Evolutionary conservation across 2,797 vertebrate species (phyloP), one percentile per base, ranked within the genome.

Genomic region (Alfaro cultratus): DNA sequence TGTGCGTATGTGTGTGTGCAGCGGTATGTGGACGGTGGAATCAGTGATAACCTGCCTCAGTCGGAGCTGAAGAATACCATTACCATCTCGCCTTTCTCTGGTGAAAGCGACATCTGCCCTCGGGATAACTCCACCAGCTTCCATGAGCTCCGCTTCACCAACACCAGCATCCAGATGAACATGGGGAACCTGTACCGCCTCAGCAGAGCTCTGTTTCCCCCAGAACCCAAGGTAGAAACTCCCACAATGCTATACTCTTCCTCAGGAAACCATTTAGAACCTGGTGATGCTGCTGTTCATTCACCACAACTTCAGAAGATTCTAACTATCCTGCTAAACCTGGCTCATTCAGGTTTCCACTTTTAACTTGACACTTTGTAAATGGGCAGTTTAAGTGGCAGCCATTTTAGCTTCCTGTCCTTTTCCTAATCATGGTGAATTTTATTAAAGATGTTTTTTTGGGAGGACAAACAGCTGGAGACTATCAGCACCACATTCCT

Each of bases 61-160:
- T 92, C 94, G 0, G 96, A 97, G 55, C 82, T 94, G 81, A 97
- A 95, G 83, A 97, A 96, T 82, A 99, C 98, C 84, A 97, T 99
- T 94, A 97, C 96, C 0, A 90, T 99, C 86, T 98, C 97, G 0
- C 98, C 98, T 0, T 99, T 97, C 3, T 96, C 96, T 0, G 98
- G 98, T 10, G 98, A 99, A 88, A 95, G 93, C 0, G 98, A 99
- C 92, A 98, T 99, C 94, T 98, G 98, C 62, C 98, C 98, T 12
- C 96, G 94, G 3, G 96, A 96, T 79, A 95, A 91, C 62, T 97
- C 97, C 83, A 96, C 89, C 71, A 97, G 95, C 92, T 96, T 98
- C 77, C 95, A 98, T 0, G 95, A 97, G 53, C 91, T 99, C 85
- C 92, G 96, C 0, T 23, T 98, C 76, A 97, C 94, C 88, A 98